Evolutionary conservation across 2,113 vertebrate genomes (phyloP).

Genomic region (Dascyllus trimaculatus): DNA sequence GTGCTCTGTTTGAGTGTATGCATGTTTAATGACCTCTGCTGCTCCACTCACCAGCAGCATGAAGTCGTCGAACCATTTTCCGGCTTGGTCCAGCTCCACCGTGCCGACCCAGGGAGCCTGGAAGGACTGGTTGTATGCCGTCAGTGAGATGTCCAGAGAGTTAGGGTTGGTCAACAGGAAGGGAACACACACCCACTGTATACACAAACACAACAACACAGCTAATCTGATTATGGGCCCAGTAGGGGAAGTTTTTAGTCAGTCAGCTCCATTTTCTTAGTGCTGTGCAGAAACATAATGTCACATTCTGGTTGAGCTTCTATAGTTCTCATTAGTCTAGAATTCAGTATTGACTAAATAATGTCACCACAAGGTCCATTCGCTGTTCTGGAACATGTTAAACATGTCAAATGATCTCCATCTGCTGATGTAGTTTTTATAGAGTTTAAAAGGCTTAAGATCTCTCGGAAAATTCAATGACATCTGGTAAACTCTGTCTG

Average conservation of each 20-base stretch:
- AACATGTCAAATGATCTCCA: neutral
- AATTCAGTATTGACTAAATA: neutral
- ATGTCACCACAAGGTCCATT: neutral
- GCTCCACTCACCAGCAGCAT: slow-evolving; percentile 79
- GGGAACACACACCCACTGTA: slow-evolving; percentile 80
- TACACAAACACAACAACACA: slow-evolving; percentile 52
- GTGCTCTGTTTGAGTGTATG: neutral
- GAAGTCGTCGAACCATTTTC: slow-evolving; percentile 83
- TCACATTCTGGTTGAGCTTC: neutral
- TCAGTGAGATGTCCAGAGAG: slow-evolving; percentile 78
- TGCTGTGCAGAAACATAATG: too few species aligned
- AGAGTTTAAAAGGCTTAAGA: neutral
- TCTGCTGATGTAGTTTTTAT: neutral
- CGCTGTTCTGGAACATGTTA: neutral
- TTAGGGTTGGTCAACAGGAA: slow-evolving; percentile 80
- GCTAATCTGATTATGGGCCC: slow-evolving; percentile 23
- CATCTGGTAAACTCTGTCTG: neutral
- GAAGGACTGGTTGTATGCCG: slow-evolving; percentile 76
- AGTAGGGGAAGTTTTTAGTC: neutral
- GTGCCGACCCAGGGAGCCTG: slow-evolving; percentile 82
- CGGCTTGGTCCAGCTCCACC: slow-evolving; percentile 70
- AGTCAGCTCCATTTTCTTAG: too few species aligned
- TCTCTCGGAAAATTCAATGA: neutral
- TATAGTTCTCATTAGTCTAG: neutral
- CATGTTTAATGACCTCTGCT: neutral